These are phyloP conservation scores for Elaphurus davidianus DNA, from an alignment of 2,113 vertebrate species.

Conservation along the genomic window DNA sequence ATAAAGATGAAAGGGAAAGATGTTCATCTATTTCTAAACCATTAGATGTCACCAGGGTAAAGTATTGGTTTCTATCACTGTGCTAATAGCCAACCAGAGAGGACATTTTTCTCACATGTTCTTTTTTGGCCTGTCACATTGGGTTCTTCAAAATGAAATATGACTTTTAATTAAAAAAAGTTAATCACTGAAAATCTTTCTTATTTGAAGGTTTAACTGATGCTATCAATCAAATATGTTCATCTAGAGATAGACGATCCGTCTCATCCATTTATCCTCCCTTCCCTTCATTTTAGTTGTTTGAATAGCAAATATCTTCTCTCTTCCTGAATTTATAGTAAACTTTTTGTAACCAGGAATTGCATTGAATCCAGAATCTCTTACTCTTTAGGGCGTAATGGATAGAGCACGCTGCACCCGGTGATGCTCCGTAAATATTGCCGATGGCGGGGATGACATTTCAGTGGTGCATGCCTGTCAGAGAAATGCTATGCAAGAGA, in stretches of 20 bases:
- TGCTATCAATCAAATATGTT: neutral
- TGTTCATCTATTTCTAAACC: slow-evolving; percentile 26
- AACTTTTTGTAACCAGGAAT: slow-evolving; percentile 30
- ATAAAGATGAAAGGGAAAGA: slow-evolving; percentile 19
- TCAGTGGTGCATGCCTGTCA: slow-evolving; percentile 54
- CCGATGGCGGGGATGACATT: slow-evolving; percentile 59
- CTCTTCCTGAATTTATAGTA: slow-evolving; percentile 52
- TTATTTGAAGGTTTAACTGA: slow-evolving; percentile 52
- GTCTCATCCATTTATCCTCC: neutral
- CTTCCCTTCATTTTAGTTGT: neutral
- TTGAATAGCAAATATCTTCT: slow-evolving; percentile 46
- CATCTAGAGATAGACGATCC: neutral
- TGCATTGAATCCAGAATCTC: neutral
- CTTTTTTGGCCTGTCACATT: neutral
- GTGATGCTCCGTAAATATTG: slow-evolving; percentile 37
- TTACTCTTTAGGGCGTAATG: slow-evolving; percentile 43
- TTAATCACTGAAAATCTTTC: slow-evolving; percentile 10
- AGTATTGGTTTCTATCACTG: neutral
- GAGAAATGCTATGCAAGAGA: slow-evolving; percentile 52
- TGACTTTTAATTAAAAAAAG: slow-evolving; percentile 42
- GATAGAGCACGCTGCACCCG: neutral
- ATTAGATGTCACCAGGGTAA: neutral
- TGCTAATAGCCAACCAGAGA: slow-evolving; percentile 17
- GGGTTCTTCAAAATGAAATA: slow-evolving; percentile 55
- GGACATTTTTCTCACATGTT: neutral